Conservation (phyloP, 2,797 vertebrate genomes). For the Caiman crocodilus region DNA sequence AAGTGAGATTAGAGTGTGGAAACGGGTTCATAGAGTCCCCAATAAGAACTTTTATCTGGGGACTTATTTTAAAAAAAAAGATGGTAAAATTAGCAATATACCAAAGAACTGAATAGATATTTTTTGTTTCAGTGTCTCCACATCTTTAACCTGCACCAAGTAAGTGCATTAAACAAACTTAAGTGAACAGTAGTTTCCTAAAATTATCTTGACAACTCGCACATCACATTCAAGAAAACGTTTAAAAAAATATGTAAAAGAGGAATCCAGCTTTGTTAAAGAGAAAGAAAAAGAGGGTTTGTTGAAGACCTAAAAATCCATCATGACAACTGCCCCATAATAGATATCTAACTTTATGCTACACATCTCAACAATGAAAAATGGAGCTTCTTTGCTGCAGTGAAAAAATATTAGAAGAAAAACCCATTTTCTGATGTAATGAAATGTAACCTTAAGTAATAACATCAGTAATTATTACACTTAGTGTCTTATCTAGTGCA, state of each 20-base stretch:
- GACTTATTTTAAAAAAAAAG: not conserved
- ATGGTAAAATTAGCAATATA: not conserved
- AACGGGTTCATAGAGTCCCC: not conserved
- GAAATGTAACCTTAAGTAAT: not conserved
- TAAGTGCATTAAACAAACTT: not conserved
- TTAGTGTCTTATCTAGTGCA: no score
- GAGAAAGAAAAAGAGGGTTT: not conserved
- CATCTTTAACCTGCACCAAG: not conserved
- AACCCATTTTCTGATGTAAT: not conserved
- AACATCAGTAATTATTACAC: not conserved
- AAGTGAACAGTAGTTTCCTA: not conserved
- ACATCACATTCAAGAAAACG: not conserved
- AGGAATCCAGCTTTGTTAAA: not conserved
- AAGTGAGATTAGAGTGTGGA: not conserved
- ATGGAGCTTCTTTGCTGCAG: not conserved
- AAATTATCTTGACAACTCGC: not conserved
- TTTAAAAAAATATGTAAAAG: not conserved
- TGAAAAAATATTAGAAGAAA: not conserved
- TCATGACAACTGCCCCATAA: fast-evolving
- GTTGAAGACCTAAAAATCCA: not conserved
- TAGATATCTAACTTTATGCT: not conserved
- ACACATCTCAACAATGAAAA: not conserved
- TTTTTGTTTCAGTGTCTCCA: not conserved
- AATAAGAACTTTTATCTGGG: not conserved
- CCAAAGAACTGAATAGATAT: not conserved